Evolutionary conservation across 2,113 vertebrate genomes (phyloP).

Genomic region (Stegastes partitus): DNA sequence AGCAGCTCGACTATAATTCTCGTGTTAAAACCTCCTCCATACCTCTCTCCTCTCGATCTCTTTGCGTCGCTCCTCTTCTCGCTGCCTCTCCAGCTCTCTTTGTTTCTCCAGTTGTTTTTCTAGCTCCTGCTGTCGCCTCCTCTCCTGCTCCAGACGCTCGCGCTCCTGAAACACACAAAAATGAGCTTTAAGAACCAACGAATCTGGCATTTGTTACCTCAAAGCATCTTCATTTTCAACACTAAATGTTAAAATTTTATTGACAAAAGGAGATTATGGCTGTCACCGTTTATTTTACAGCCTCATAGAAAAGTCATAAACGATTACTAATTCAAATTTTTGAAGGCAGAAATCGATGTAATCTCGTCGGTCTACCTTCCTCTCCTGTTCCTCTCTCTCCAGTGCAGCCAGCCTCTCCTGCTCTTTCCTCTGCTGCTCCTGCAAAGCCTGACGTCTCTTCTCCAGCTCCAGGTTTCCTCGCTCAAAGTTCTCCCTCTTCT

Average conservation of each 20-base stretch:
- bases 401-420: constrained; percentile 94
- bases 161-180: constrained; percentile 82
- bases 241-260: background rate
- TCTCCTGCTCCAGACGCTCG: constrained; percentile 93
- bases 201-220: background rate
- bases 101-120: constrained; percentile 95
- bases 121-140: constrained; percentile 92
- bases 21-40: constrained; percentile 33
- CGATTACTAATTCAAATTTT: background rate
- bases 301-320: background rate
- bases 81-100: constrained; percentile 91
- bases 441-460: constrained; percentile 93
- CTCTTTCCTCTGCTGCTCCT: constrained; percentile 97
- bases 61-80: constrained; percentile 87
- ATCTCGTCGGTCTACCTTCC: constrained; percentile 86
- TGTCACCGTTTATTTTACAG: background rate
- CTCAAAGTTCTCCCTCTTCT: constrained; percentile 98
- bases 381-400: constrained; percentile 93
- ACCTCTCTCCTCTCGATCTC: constrained; percentile 85
- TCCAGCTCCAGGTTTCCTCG: constrained; percentile 97
- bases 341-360: background rate
- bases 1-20: constrained; percentile 27
- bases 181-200: background rate
- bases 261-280: background rate
- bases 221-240: background rate